A percentile compares a stretch with the other conserved stretches of the same genome.
phyloP scores from a whole-genome alignment of 2,888 invertebrate genomes.

The Deilephila porcellus region DNA sequence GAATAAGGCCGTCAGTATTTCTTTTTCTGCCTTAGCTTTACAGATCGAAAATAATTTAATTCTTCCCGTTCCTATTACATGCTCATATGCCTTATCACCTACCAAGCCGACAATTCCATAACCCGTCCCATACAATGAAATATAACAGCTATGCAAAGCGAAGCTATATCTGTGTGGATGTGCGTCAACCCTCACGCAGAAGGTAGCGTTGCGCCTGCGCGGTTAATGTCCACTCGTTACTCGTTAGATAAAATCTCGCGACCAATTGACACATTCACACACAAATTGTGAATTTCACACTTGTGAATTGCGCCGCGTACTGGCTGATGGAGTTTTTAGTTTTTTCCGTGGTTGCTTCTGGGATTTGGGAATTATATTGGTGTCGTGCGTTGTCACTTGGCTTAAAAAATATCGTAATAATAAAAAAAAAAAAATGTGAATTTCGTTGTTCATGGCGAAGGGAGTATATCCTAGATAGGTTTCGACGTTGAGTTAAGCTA shows the following conservation, averaged over 20 bases:
- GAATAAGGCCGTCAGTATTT: no score
- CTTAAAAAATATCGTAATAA: no score
- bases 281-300: constrained; percentile 29
- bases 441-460: no score
- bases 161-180: not conserved
- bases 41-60: no score
- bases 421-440: no score
- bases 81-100: no score
- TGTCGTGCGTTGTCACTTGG: no score
- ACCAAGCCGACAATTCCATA: no score
- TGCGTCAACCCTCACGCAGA: not conserved
- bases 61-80: no score
- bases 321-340: not conserved
- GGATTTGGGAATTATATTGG: not conserved
- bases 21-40: no score
- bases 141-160: not conserved
- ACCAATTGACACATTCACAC: constrained; percentile 25
- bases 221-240: constrained; percentile 13
- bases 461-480: no score
- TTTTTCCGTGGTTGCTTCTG: not conserved
- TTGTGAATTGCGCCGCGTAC: not conserved
- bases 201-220: constrained; percentile 1
- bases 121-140: not conserved
- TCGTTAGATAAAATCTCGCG: constrained; percentile 24
- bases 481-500: no score